These are phyloP conservation scores for Baronia brevicornis DNA, from an alignment of 2,888 invertebrate species.

Conservation along the genomic window DNA sequence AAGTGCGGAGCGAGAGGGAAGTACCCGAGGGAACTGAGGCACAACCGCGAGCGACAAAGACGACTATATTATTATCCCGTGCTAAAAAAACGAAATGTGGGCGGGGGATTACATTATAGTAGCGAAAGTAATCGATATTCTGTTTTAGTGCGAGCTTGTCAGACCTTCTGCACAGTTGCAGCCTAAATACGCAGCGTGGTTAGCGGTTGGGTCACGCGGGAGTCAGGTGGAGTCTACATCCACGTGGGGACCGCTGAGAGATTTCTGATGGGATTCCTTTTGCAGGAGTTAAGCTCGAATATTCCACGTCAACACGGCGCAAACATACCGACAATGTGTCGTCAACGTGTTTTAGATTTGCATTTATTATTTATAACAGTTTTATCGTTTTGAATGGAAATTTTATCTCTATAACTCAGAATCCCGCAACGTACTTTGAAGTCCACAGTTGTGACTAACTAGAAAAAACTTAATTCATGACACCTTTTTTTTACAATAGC, in stretches of 20 bases:
- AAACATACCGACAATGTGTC: no score
- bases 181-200: slow-evolving; percentile 61
- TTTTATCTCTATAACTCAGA: no score
- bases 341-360: no score
- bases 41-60: slow-evolving; percentile 54
- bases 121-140: slow-evolving; percentile 78
- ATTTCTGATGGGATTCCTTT: neutral
- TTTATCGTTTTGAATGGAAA: no score
- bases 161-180: slow-evolving; percentile 70
- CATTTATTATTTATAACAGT: no score
- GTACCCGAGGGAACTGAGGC: slow-evolving; percentile 40
- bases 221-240: slow-evolving; percentile 21
- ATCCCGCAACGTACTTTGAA: no score
- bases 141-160: slow-evolving; percentile 73
- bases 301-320: no score
- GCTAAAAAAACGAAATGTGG: slow-evolving; percentile 74
- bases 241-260: neutral
- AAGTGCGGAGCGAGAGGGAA: slow-evolving; percentile 40
- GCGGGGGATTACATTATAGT: slow-evolving; percentile 77
- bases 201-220: slow-evolving; percentile 48
- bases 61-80: slow-evolving; percentile 65
- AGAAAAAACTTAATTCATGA: no score
- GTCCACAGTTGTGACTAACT: no score
- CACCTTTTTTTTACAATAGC: no score
- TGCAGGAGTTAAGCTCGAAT: neutral